Base-by-base conservation (phyloP, 2,797 vertebrate genomes). In the Scomberomorus guttatus region DNA sequence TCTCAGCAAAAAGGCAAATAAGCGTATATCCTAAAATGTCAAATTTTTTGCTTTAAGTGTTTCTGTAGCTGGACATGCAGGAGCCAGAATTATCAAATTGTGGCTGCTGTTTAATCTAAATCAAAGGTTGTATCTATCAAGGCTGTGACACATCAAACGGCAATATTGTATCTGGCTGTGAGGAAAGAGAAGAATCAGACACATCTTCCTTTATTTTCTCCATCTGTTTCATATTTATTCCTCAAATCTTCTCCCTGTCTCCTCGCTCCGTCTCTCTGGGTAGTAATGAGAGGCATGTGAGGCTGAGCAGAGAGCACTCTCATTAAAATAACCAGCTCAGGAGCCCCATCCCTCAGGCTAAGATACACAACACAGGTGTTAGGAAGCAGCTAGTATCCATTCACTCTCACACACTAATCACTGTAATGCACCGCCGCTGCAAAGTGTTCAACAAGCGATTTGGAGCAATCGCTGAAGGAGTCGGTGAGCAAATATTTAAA, bases 241-340 rank as follows among this genome's bases (percentile, higher is more conserved):
- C 61, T 72, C 27, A 46, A 24, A 51, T 68, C 64, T 58, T 69
- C 52, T 34, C 14, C 2, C 46, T 57, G 48, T 55, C 22, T 80
- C 60, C 17, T 57, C 48, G 1, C 64, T 86, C 79, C 70, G 46
- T 48, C 46, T 50, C 46, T 50, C 50, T 60, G 50, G 63, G 80
- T 55, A 52, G 80, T 87, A 91, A 90, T 72, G 58, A 80, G 78
- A 90, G 87, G 81, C 86, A 92, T 84, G 80, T 87, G 89, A 87
- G 82, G 58, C 65, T 64, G 65, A 75, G 59, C 50, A 59, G 48
- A 79, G 73, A 78, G 72, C 63, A n/a, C 56, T 80, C 81, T 84
- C 86, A 75, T 91, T 85, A 87, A 87, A 87, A 79, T 1, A 80
- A 62, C 27, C 82, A 52, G 72, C 75, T 72, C 55, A 60, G 73